Evolutionary conservation across 2,888 invertebrate species (phyloP), one percentile per base, ranked within the genome.

Genomic region (Chelonus formosanus): DNA sequence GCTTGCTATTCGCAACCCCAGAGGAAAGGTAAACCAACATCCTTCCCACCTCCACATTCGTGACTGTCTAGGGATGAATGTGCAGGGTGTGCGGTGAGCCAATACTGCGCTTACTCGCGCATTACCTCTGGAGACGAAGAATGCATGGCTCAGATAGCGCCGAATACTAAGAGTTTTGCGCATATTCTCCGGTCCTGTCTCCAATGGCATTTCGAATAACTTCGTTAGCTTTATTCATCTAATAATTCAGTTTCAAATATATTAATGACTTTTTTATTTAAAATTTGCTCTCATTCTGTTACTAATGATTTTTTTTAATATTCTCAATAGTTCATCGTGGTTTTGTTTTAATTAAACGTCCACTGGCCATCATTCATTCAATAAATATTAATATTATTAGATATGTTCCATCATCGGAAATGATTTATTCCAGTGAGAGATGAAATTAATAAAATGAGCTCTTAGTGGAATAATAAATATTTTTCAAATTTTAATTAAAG

Each of bases 221-320:
- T 79, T 78, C 74, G 77, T 78, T 77, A 77, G 78, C 71, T 75
- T 78, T 78, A 80, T 80, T 79, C 78, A 80, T 79, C 74, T 76
- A 71, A 70, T 75, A 78, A 76, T 77, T 78, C 73, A 74, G 64
- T 71, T 68, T 70, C 72, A 73, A 74, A 78, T 76, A 20, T 77
- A 78, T 78, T 77, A 78, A 77, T 75, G 76, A 70, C 68, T 70
- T 68, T 71, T 71, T 59, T 67, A 57, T 40, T 40, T 4, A 1
- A 40, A 40, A 40, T 65, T 31, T 54, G 63, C 64, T 55, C 58
- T 45, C 52, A n/a, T 36, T 4, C 32, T 45, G 4, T 5, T 40
- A 40, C 40, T 40, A 40, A 40, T 40, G 40, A 40, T 40, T 3
- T 40, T 6, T 5, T 40, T 40, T 40, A 40, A 40, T 40, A 2